phyloP scores from a whole-genome alignment of 2,113 vertebrate species.

The Caloenas nicobarica region DNA sequence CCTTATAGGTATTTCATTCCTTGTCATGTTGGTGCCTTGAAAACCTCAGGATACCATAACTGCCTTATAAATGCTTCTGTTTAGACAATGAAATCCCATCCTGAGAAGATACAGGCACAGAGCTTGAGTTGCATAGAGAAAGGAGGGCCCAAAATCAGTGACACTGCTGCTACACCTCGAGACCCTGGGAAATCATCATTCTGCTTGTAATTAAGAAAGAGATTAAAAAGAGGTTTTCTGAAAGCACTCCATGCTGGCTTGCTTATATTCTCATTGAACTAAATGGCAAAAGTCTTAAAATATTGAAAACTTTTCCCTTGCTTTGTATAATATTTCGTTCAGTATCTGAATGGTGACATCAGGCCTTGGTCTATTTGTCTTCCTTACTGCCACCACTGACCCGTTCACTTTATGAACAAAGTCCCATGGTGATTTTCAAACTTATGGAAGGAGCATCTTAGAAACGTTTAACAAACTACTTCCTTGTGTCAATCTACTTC shows the following conservation, averaged over 20 bases:
- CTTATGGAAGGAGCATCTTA: not conserved
- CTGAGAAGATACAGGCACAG: not conserved
- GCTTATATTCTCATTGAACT: not conserved
- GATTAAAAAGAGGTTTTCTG: not conserved
- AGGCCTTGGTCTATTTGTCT: not conserved
- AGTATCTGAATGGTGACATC: not conserved
- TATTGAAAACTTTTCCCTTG: not conserved
- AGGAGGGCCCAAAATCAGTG: not conserved
- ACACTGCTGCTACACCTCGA: not conserved
- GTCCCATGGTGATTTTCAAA: not conserved
- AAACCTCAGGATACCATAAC: not conserved
- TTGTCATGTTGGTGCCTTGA: not conserved
- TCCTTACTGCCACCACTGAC: not conserved
- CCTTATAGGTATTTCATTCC: not conserved
- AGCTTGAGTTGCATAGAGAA: not conserved
- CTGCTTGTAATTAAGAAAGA: not conserved
- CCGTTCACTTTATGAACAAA: not conserved
- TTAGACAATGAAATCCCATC: not conserved
- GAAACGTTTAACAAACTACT: not conserved
- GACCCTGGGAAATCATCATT: not conserved
- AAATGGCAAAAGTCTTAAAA: not conserved
- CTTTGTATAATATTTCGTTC: not conserved
- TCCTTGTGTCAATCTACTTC: not conserved
- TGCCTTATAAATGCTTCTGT: not conserved
- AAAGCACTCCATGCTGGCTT: not conserved